Conservation (phyloP, 2,113 vertebrate species). For the Spheniscus mendiculus region DNA sequence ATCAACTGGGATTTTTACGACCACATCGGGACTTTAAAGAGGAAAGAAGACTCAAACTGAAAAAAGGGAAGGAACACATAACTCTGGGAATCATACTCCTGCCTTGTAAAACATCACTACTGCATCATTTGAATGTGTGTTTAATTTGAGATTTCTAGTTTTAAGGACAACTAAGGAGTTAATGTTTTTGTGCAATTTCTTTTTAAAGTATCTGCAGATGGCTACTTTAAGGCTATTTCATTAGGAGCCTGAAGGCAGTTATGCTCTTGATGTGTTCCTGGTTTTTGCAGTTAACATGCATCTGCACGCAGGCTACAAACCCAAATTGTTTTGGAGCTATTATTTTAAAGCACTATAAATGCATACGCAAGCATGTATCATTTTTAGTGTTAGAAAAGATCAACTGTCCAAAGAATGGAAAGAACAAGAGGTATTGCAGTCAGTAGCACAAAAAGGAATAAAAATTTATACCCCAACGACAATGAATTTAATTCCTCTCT, state of each 20-base stretch:
- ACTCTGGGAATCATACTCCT: not conserved
- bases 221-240: slow-evolving; percentile 51
- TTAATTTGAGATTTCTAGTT: not conserved
- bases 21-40: not conserved
- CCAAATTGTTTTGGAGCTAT: not conserved
- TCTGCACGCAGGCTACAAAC: not conserved
- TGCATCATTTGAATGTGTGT: fast-evolving
- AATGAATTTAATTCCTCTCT: not conserved
- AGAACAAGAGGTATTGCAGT: not conserved
- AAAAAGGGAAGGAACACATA: not conserved
- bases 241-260: slow-evolving; percentile 34
- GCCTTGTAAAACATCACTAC: not conserved
- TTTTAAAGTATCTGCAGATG: slow-evolving; percentile 22
- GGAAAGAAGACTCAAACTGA: not conserved
- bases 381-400: not conserved
- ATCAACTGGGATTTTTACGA: not conserved
- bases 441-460: not conserved
- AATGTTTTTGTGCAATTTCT: not conserved
- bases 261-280: not conserved
- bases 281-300: not conserved
- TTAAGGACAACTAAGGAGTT: not conserved
- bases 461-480: not conserved
- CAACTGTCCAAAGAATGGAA: not conserved
- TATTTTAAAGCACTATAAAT: not conserved
- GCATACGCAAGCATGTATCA: not conserved